Conservation (phyloP, 2,113 vertebrate species). For the Brienomyrus longianalis region DNA sequence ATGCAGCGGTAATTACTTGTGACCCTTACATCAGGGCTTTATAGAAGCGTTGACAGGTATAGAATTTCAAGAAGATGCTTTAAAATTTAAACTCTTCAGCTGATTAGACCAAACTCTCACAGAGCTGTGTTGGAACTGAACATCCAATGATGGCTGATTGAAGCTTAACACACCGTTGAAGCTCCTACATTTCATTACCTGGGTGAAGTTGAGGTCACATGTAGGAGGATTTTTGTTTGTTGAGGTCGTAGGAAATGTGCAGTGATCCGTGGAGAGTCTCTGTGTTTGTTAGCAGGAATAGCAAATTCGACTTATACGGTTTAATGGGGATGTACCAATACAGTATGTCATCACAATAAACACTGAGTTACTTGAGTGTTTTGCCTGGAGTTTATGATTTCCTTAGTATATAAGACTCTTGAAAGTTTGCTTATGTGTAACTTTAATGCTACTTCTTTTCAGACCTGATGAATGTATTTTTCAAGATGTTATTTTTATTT, state of each 20-base stretch:
- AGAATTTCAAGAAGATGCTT: not conserved
- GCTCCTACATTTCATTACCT: not conserved
- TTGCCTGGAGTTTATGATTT: not conserved
- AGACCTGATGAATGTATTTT: not conserved
- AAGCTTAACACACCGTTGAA: not conserved
- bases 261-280: not conserved
- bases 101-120: not conserved
- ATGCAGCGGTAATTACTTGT: not conserved
- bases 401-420: not conserved
- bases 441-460: not conserved
- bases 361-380: not conserved
- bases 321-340: not conserved
- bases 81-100: not conserved
- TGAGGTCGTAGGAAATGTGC: not conserved
- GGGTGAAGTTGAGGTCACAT: not conserved
- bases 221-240: not conserved
- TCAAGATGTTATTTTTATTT: not conserved
- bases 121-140: not conserved
- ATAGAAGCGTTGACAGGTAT: not conserved
- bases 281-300: not conserved
- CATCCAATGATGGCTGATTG: not conserved
- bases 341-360: not conserved
- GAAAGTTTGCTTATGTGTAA: not conserved
- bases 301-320: not conserved
- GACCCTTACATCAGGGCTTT: not conserved